Evolutionary conservation across 2,888 invertebrate species (phyloP), one percentile per base, ranked within the genome.

Genomic region (Spicauda simplicius): DNA sequence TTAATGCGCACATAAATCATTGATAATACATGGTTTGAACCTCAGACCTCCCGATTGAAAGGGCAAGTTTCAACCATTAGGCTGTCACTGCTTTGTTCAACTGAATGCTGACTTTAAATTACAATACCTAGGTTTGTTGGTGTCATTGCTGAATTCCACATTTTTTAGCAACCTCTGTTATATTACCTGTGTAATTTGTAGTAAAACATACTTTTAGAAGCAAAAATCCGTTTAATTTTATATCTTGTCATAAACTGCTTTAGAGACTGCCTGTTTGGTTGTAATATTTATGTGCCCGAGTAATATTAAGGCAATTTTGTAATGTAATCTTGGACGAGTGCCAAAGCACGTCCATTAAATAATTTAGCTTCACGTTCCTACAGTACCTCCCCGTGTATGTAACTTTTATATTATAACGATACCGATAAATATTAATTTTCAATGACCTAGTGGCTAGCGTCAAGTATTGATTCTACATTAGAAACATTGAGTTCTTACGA

Each of bases 321-420:
- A 73, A 67, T 71, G 71, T 70, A 73, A 74, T 64, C 52, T 74
- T 76, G 76, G 75, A 70, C 33, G 11, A 55, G 50, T 58, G 76
- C 76, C 77, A 76, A 67, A 57, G 58, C 72, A 71, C 69, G 72
- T 58, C 59, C 69, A 66, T 56, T 64, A 61, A 52, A 58, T 63
- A n/a, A 48, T 30, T 63, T 57, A 20, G 30, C 55, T 63, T 63
- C 30, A 55, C 57, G 69, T 62, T 61, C 54, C 63, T 63, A 59
- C 58, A 19, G 45, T 14, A 45, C 45, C 8, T n/a, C 19, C 57
- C 7, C 16, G 16, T 33, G 18, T 33, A n/a, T 33, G n/a, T 3
- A 16, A 56, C 33, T 41, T 59, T 48, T 48, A 10, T 10, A 8
- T 25, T 25, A 25, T 4, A 25, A 25, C 8, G 41, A 59, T 1